These are phyloP conservation scores for Amphiura filiformis DNA, from an alignment of 35 echinoderm and acorn worm species.

Conservation along the genomic window DNA sequence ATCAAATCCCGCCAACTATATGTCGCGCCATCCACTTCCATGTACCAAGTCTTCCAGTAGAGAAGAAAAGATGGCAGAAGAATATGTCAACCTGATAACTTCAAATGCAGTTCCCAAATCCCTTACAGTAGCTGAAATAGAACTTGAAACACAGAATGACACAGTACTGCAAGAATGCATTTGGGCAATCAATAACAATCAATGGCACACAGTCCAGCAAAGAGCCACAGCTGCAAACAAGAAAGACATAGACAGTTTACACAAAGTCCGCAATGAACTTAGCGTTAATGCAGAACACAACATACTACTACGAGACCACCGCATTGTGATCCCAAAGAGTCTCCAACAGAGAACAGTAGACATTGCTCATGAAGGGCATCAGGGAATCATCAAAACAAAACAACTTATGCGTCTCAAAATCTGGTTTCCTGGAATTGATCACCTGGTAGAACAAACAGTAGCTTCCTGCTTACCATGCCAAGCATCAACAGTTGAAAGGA, in stretches of 20 bases:
- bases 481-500: conserved; percentile 28
- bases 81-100: conserved; percentile 55
- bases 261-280: conserved; percentile 51
- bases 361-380: conserved; percentile 69
- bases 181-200: conserved; percentile 24
- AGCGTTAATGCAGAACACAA: conserved; percentile 36
- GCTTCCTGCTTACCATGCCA: conserved; percentile 65
- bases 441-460: conserved; percentile 41
- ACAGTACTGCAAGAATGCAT: conserved; percentile 29
- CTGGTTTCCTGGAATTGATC: conserved; percentile 74
- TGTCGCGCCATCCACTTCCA: conserved; percentile 61
- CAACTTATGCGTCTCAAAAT: conserved; percentile 73
- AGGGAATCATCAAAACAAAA: conserved; percentile 68
- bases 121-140: conserved; percentile 36
- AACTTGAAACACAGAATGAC: conserved; percentile 43
- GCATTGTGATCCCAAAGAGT: conserved; percentile 47
- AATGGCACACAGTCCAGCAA: conserved; percentile 30
- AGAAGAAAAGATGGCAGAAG: conserved; percentile 41
- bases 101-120: conserved; percentile 67
- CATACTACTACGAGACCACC: conserved; percentile 50
- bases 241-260: conserved; percentile 2
- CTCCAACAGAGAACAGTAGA: conserved; percentile 38
- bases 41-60: neutral
- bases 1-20: conserved; percentile 67
- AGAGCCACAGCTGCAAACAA: neutral